Evolutionary conservation across 2,888 invertebrate species (phyloP), one percentile per base, ranked within the genome.

Genomic region (Craniophora ligustri): DNA sequence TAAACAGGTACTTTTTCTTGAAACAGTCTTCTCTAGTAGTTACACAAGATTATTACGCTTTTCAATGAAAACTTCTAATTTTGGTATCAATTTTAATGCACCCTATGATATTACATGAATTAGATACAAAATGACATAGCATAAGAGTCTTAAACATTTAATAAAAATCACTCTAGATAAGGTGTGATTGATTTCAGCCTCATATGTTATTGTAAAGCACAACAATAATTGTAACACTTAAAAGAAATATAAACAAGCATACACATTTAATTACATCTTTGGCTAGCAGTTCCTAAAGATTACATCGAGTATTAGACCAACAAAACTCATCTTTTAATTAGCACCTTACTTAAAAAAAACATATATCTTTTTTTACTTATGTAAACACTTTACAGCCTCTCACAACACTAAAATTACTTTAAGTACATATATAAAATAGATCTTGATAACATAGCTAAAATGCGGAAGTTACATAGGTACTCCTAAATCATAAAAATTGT

Each of bases 221-320:
- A 51, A 60, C 3, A 56, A 38, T 42, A 50, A n/a, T n/a, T n/a
- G 36, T 38, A 51, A 55, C 38, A 46, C 35, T 51, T 40, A 47
- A 57, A 58, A 44, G 42, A 63, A 60, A 64, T 58, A 61, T 57
- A 59, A 35, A 50, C 71, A 58, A 49, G 50, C 46, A 53, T 8
- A 28, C 53, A 56, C 48, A 64, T 59, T 64, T 59, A 63, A 55
- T 58, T 65, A 68, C 75, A 68, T 76, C 76, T 76, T 76, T 76
- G 76, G 76, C 77, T 72, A 76, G 46, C 59, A 60, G 51, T 76
- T 67, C 63, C 59, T 56, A 41, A 60, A 59, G 38, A 51, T 61
- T 59, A 69, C 38, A 54, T 21, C 58, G 26, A 26, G n/a, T 8
- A 61, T 55, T 59, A 60, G 18, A 60, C 39, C 42, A 58, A 62